phyloP scores from a whole-genome alignment of 2,113 vertebrate genomes.

The Podocnemis expansa region DNA sequence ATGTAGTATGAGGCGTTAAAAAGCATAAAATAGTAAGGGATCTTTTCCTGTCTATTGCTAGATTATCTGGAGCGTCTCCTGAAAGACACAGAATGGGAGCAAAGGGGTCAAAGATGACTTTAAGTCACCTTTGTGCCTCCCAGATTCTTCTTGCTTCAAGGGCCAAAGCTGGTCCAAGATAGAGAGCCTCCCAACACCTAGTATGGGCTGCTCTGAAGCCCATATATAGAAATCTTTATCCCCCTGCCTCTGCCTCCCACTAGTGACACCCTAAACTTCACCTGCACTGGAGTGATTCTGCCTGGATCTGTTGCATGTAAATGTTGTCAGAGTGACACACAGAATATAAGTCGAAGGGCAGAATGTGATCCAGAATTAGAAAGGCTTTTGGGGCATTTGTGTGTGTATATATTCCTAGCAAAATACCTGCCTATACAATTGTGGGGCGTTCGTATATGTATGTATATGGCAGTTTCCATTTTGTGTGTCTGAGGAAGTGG shows the following conservation, averaged over 20 bases:
- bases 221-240: background rate
- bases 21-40: background rate
- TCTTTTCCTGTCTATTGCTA: background rate
- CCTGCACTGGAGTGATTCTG: background rate
- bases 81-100: background rate
- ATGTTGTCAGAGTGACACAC: background rate
- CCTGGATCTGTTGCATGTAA: background rate
- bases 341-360: background rate
- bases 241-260: background rate
- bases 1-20: background rate
- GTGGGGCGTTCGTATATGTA: no score
- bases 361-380: background rate
- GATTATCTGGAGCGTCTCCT: background rate
- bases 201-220: background rate
- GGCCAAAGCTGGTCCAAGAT: background rate
- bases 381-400: background rate
- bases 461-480: no score
- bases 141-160: background rate
- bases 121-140: background rate
- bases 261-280: background rate
- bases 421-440: background rate
- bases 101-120: background rate
- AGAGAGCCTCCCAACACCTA: background rate
- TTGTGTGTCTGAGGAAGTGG: no score
- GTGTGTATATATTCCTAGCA: no score